These are phyloP conservation scores for Dinocampus coccinellae DNA, from an alignment of 2,888 invertebrate genomes.

Conservation along the genomic window DNA sequence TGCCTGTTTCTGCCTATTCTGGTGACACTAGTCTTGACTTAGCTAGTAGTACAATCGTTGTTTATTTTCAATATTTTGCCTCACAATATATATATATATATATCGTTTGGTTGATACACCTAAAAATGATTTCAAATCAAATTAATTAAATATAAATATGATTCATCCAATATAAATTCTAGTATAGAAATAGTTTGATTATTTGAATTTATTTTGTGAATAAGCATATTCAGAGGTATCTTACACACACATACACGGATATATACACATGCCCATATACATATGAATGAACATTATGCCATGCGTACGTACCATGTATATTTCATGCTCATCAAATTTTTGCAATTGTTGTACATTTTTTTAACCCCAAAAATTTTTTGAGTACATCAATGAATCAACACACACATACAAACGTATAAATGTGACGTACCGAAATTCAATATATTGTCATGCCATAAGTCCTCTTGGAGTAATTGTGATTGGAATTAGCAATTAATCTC, in stretches of 20 bases:
- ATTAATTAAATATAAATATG: not conserved
- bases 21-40: conserved; percentile 39
- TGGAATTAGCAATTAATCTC: not conserved
- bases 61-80: not conserved
- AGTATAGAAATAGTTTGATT: not conserved
- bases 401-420: not conserved
- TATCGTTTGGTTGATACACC: not conserved
- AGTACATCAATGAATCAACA: not conserved
- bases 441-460: not conserved
- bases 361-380: not conserved
- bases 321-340: not conserved
- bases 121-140: not conserved
- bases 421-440: not conserved
- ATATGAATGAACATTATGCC: not conserved
- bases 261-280: too few relatives aligned
- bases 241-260: not conserved
- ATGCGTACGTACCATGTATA: not conserved
- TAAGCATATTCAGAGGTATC: too few relatives aligned
- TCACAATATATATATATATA: not conserved
- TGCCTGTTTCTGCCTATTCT: conserved; percentile 64
- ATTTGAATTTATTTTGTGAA: too few relatives aligned
- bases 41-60: not conserved
- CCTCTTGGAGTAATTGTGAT: not conserved
- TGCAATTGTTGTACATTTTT: not conserved
- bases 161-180: too few relatives aligned